Base-by-base conservation (phyloP, 2,888 invertebrate genomes). In the Drosophila subsilvestris region DNA sequence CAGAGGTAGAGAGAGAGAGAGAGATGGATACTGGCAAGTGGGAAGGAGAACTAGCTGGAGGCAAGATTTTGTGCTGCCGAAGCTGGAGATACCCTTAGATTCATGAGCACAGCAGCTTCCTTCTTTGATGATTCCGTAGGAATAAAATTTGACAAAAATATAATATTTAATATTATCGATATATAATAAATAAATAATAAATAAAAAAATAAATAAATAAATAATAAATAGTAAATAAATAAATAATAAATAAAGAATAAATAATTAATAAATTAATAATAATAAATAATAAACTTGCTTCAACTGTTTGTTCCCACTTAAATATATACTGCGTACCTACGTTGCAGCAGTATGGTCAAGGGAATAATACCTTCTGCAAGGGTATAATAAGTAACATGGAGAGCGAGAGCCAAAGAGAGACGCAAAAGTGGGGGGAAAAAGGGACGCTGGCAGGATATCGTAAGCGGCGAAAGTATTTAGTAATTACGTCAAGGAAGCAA, bases 381-480 rank as follows among this genome's bases (percentile, higher is more conserved):
- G 37, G 14, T 37, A 37, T 37, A 86, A 85, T 85, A 86, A 86
- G 82, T 69, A 83, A 78, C 62, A 78, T 66, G 56, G 63, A 70
- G 7, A 59, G 18, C n/a, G 47, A 56, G 54, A 25, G 49, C n/a
- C n/a, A n/a, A n/a, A 50, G 29, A 49, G 37, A 51, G 42, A 51
- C 27, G 47, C 10, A 12, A 37, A 57, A 29, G 47, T 22, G 58
- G 70, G 65, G 69, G 69, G 73, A 72, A 73, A 72, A 74, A 22
- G 37, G 56, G 58, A 58, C 66, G 47, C 63, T 43, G 53, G 55
- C 67, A 68, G 80, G 74, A 69, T 65, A 71, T 43, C 63, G 63
- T 65, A 71, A 75, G 78, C 73, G 69, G 74, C 86, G 76, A 78
- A 86, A 86, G 80, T 86, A 86, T 88, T 88, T 86, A 84, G 88